phyloP scores from a whole-genome alignment of 2,797 vertebrate species.

The Scyliorhinus canicula region DNA sequence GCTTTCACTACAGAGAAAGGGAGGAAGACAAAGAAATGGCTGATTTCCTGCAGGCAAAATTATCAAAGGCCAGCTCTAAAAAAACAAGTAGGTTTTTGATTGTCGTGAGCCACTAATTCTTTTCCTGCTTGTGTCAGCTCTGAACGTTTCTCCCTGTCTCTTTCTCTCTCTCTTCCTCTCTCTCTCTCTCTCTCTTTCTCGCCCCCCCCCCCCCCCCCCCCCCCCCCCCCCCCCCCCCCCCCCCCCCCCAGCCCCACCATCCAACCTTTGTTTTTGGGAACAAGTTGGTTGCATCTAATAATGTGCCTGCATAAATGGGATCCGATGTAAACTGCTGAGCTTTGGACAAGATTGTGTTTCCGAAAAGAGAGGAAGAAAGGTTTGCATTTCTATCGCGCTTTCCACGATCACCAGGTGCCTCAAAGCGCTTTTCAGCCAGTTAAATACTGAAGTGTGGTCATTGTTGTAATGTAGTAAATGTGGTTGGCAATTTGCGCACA shows the following conservation, averaged over 20 bases:
- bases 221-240: accelerated
- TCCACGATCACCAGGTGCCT: too few relatives aligned
- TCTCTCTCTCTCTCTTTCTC: too few relatives aligned
- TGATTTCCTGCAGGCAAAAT: constrained; percentile 70
- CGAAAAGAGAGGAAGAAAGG: too few relatives aligned
- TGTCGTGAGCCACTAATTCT: background rate
- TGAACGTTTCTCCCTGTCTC: background rate
- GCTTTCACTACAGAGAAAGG: constrained; percentile 65
- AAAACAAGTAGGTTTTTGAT: constrained; percentile 54
- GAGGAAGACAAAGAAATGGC: constrained; percentile 85
- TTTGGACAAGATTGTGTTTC: background rate
- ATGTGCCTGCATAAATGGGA: background rate
- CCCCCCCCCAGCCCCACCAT: background rate
- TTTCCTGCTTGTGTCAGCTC: background rate
- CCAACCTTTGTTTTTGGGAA: background rate
- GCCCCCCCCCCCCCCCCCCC: too few relatives aligned
- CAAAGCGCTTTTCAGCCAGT: background rate
- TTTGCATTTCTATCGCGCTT: too few relatives aligned
- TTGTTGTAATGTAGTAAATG: background rate
- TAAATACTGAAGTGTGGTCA: background rate
- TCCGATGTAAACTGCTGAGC: background rate
- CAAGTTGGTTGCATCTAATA: background rate
- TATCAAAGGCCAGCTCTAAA: constrained; percentile 60
- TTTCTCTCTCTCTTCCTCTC: too few relatives aligned
- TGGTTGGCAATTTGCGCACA: background rate